Conservation (phyloP, 1,140 invertebrate genomes). For the Babylonia areolata region DNA sequence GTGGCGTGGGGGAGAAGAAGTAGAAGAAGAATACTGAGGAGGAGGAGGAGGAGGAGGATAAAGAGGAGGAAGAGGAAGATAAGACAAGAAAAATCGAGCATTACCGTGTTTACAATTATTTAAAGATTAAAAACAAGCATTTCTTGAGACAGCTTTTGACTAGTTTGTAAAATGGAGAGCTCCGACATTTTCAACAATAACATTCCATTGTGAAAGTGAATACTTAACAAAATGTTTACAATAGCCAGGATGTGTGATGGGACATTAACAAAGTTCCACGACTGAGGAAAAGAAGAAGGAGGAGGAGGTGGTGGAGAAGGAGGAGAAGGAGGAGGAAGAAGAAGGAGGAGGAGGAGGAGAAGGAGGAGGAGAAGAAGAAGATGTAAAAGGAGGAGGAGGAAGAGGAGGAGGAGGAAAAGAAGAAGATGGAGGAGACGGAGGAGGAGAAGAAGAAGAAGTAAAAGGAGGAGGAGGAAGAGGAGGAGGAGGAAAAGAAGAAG, state of each 20-base stretch:
- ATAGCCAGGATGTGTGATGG: neutral
- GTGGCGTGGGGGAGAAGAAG: neutral
- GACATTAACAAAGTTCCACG: neutral
- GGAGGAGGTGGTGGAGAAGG: neutral
- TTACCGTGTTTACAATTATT: too few species aligned
- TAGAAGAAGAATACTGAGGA: neutral
- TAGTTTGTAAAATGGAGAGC: too few species aligned
- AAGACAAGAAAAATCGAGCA: neutral
- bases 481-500: neutral
- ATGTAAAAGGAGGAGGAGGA: conserved; percentile 9
- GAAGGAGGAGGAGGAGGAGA: neutral
- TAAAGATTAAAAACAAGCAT: neutral
- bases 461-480: neutral
- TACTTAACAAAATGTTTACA: too few species aligned
- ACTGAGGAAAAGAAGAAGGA: neutral
- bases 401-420: neutral
- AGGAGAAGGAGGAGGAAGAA: neutral
- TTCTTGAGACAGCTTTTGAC: too few species aligned
- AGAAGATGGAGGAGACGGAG: neutral
- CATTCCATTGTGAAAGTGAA: too few species aligned
- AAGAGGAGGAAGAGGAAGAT: neutral
- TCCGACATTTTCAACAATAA: too few species aligned
- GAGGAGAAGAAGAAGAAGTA: neutral
- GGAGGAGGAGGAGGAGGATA: neutral
- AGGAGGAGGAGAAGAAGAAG: neutral